These are phyloP conservation scores for Diadegma fenestrale DNA, from an alignment of 2,888 invertebrate species.

Conservation along the genomic window DNA sequence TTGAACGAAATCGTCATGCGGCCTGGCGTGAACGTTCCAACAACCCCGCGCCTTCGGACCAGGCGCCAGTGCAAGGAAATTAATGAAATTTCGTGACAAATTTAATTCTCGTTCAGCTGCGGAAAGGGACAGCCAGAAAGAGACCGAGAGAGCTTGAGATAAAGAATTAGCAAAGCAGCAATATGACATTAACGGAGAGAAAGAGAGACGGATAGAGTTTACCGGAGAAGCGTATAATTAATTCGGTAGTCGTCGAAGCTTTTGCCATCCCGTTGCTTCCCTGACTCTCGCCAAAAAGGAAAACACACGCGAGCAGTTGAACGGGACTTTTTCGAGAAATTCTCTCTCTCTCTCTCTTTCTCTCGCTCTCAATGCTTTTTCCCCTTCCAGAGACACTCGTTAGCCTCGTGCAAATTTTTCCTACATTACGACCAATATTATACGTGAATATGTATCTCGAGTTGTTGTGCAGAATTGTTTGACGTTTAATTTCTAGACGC, in stretches of 20 bases:
- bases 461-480: slow-evolving; percentile 35
- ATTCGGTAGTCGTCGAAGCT: slow-evolving; percentile 64
- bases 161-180: slow-evolving; percentile 8
- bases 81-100: slow-evolving; percentile 70
- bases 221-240: slow-evolving; percentile 58
- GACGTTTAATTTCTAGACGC: slow-evolving; percentile 39
- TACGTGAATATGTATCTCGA: not conserved
- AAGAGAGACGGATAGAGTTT: not conserved
- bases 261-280: slow-evolving; percentile 35
- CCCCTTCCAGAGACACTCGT: slow-evolving; percentile 30
- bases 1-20: slow-evolving; percentile 65
- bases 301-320: slow-evolving; percentile 25
- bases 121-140: slow-evolving; percentile 14
- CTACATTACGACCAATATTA: slow-evolving; percentile 41
- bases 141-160: not conserved
- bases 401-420: slow-evolving; percentile 46
- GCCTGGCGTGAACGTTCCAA: slow-evolving; percentile 40
- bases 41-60: slow-evolving; percentile 26
- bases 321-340: slow-evolving; percentile 39
- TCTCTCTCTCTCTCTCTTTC: not conserved
- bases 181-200: slow-evolving; percentile 1
- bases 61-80: slow-evolving; percentile 59
- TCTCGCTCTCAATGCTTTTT: slow-evolving; percentile 12
- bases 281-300: slow-evolving; percentile 16
- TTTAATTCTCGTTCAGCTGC: slow-evolving; percentile 57